Percentiles rank a stretch among this genome's conserved stretches.
These are phyloP conservation scores for Bombycilla garrulus DNA, from an alignment of 2,113 vertebrate genomes.

Conservation along the genomic window DNA sequence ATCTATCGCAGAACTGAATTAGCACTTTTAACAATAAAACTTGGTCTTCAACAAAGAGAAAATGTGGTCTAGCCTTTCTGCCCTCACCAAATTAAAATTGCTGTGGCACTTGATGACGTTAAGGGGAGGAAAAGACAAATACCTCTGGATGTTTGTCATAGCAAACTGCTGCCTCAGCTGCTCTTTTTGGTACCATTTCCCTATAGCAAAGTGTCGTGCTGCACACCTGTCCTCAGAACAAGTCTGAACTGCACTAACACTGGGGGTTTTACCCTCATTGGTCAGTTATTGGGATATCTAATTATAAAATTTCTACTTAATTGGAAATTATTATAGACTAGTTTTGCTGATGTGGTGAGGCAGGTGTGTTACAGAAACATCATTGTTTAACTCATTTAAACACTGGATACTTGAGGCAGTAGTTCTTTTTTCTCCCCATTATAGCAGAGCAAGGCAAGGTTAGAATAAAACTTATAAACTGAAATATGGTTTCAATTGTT, in stretches of 20 bases:
- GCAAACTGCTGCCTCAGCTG: neutral
- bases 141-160: neutral
- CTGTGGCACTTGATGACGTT: neutral
- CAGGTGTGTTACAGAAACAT: neutral
- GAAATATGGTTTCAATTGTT: neutral
- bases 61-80: neutral
- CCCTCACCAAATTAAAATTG: neutral
- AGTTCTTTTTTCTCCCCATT: neutral
- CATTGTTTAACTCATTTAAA: neutral
- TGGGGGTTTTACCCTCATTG: neutral
- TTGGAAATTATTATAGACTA: neutral
- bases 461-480: neutral
- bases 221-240: neutral
- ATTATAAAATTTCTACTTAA: neutral
- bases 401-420: neutral
- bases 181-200: neutral
- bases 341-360: neutral
- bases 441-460: neutral
- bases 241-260: neutral
- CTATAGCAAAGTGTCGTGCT: neutral
- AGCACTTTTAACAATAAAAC: constrained; percentile 16
- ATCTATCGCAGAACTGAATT: neutral
- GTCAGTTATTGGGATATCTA: neutral
- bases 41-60: neutral
- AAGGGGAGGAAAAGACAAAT: neutral